Evolutionary conservation across 2,113 vertebrate species (phyloP).

Genomic region (Cinclus cinclus): DNA sequence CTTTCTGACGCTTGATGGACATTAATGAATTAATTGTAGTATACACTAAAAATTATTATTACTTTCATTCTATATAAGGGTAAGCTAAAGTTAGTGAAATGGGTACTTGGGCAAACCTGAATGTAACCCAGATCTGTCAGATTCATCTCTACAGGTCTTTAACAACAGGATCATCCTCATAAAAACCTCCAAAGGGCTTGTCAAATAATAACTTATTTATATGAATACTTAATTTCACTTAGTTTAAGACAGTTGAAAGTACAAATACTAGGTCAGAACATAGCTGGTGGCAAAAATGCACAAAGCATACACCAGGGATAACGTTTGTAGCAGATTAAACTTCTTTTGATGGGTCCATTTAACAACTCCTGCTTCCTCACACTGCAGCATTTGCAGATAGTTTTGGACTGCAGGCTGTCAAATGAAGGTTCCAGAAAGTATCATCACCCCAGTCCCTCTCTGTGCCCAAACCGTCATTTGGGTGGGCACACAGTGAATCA

Average conservation of each 20-base stretch:
- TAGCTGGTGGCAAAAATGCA: constrained; percentile 34
- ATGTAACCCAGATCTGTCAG: background rate
- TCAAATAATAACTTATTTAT: constrained; percentile 37
- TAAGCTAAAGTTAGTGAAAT: background rate
- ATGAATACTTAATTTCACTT: constrained; percentile 23
- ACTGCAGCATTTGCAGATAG: background rate
- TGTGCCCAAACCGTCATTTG: background rate
- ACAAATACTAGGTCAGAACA: constrained; percentile 37
- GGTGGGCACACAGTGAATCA: background rate
- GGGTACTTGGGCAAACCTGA: background rate
- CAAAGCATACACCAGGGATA: background rate
- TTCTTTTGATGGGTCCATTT: background rate
- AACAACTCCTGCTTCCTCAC: background rate
- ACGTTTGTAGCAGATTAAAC: background rate
- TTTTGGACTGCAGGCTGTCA: background rate
- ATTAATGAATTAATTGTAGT: background rate
- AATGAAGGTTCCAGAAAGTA: background rate
- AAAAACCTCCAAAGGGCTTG: background rate
- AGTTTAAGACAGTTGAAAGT: constrained; percentile 8
- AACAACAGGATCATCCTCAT: background rate
- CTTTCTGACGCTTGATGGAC: background rate
- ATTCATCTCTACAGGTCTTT: background rate
- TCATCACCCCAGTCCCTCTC: background rate
- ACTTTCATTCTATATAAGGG: background rate
- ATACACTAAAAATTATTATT: background rate